Evolutionary conservation across 1,140 invertebrate genomes (phyloP), one percentile per base, ranked within the genome.

Genomic region (Magallana angulata): DNA sequence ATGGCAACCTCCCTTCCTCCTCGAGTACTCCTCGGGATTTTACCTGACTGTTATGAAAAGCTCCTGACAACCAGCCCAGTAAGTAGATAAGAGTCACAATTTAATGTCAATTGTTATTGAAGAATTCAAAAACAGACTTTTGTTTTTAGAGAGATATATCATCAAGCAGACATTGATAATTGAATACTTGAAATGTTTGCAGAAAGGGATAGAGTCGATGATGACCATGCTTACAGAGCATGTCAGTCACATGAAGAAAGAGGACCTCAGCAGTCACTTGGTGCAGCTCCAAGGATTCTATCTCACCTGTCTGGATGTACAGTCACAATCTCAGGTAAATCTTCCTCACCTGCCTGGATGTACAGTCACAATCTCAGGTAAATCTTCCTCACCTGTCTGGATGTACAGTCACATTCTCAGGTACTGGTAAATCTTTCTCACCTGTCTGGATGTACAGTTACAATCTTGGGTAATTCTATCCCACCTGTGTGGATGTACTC

Each of bases 151-250:
- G 36, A 48, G 36, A 48, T 48, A 48, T 0, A 48, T 48, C 36
- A 48, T 48, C 1, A 48, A 48, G 36, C 36, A 48, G 36, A 48
- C 36, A 48, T 48, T 48, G 36, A n/a, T 64, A 1, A 14, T 16
- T 64, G 60, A 12, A 64, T 64, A 7, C 1, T 64, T n/a, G 9
- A n/a, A n/a, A 36, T 48, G 36, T 48, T 48, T 87, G 9, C 87
- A 94, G 93, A 64, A 81, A 9, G 96, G 96, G 60, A 95, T 98
- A 24, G 95, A 95, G 18, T 95, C 96, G 7, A 93, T 98, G 1
- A 97, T 98, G 97, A 95, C 95, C 6, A 96, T 98, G 48, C 93
- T 98, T 57, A 94, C 96, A 6, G 97, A 97, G 57, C 96, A 96
- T 89, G 96, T 98, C 82, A 92, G 92, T 0, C 95, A 95, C 87